Conservation (phyloP, 2,797 vertebrate species). For the Gallinago solitaria region DNA sequence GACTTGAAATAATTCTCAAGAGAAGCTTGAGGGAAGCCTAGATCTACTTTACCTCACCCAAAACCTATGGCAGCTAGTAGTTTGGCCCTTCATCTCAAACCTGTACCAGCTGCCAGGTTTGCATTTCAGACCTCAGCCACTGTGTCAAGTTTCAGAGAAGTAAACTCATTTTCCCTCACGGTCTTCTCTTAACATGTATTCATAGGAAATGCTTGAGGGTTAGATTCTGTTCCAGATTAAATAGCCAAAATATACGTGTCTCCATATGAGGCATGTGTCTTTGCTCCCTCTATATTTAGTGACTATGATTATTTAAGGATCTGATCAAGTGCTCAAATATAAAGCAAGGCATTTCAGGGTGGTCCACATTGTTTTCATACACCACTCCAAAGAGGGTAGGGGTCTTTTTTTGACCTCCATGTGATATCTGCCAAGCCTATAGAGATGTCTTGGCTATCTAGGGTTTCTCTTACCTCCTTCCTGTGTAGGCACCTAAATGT, state of each 20-base stretch:
- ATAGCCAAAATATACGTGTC: neutral
- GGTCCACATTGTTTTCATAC: neutral
- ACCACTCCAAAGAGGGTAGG: rapidly evolving
- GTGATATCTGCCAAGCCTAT: neutral
- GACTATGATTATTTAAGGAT: neutral
- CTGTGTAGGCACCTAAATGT: rapidly evolving
- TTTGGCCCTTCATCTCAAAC: neutral
- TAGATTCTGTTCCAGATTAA: neutral
- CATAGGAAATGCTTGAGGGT: neutral
- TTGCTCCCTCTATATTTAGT: rapidly evolving
- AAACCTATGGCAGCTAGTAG: neutral
- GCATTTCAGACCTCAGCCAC: neutral
- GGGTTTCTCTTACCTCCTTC: neutral
- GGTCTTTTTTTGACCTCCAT: neutral
- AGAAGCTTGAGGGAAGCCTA: neutral
- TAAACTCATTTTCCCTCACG: neutral
- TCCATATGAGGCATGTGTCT: rapidly evolving
- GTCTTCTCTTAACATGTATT: neutral
- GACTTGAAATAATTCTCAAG: neutral
- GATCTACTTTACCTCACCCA: neutral
- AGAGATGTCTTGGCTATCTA: neutral
- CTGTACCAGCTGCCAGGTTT: neutral
- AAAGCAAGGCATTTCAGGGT: neutral
- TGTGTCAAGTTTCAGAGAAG: neutral
- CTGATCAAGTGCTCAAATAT: neutral